phyloP scores from a whole-genome alignment of 2,113 vertebrate genomes.

The Sminthopsis crassicaudata region DNA sequence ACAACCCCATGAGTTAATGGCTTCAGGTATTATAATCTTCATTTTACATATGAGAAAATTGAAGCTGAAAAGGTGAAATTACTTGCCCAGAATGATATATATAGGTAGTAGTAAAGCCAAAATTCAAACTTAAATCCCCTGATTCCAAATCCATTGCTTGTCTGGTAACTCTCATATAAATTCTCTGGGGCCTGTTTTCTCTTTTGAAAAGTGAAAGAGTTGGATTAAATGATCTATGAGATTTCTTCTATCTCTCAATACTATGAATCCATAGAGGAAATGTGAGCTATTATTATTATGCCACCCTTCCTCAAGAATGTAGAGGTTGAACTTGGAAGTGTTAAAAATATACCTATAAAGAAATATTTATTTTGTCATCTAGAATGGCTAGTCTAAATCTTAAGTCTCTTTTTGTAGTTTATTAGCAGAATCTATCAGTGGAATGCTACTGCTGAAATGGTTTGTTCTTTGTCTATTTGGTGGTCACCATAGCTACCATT shows the following conservation, averaged over 20 bases:
- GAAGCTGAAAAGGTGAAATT: background rate
- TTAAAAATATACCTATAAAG: background rate
- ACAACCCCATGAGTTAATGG: background rate
- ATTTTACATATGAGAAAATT: background rate
- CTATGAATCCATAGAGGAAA: background rate
- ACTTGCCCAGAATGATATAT: background rate
- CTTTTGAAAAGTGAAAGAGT: background rate
- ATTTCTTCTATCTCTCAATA: background rate
- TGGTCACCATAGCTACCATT: slow-evolving; percentile 84
- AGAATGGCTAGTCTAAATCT: background rate
- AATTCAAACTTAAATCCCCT: background rate
- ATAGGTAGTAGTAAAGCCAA: background rate
- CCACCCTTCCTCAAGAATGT: background rate
- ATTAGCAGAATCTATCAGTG: slow-evolving; percentile 70
- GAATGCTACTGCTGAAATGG: slow-evolving; percentile 76
- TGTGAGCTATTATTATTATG: background rate
- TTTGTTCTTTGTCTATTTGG: slow-evolving; percentile 76
- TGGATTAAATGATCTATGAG: background rate
- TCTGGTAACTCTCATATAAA: background rate
- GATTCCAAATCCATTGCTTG: background rate
- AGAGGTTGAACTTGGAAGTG: background rate
- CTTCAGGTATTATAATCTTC: background rate
- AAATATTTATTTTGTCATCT: slow-evolving; percentile 4
- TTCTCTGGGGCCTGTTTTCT: background rate
- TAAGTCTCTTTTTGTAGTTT: slow-evolving; percentile 76